Percentiles rank a stretch among this genome's conserved stretches.
These are phyloP conservation scores for Salmo trutta DNA, from an alignment of 2,797 vertebrate species.

Conservation along the genomic window DNA sequence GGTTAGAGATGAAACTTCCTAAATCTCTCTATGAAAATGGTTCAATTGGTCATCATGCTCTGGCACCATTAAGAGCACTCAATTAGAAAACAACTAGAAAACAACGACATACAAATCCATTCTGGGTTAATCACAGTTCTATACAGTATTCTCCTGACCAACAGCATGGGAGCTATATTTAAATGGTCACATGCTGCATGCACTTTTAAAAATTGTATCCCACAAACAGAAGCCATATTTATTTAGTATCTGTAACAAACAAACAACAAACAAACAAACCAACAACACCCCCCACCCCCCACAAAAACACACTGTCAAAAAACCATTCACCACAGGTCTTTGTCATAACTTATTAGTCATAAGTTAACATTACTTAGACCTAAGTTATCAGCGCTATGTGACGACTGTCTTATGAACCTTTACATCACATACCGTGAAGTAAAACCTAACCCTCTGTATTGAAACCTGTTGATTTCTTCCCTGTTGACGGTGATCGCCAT, in stretches of 20 bases:
- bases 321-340: not conserved
- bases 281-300: too few relatives aligned
- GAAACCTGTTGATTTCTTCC: not conserved
- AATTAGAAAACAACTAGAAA: not conserved
- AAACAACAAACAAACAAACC: not conserved
- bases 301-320: not conserved
- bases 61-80: not conserved
- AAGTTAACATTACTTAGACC: not conserved
- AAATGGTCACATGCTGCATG: too few relatives aligned
- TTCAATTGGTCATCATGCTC: not conserved
- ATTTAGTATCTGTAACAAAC: not conserved
- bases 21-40: not conserved
- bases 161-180: not conserved
- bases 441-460: not conserved
- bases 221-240: not conserved
- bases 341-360: not conserved
- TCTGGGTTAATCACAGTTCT: not conserved
- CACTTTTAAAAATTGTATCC: not conserved
- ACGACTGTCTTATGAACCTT: slow-evolving; percentile 8
- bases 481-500: slow-evolving; percentile 8
- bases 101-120: not conserved
- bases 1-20: too few relatives aligned
- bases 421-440: not conserved
- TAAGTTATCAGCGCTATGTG: not conserved
- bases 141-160: not conserved